Percentiles rank a stretch among this genome's conserved stretches.
phyloP scores from a whole-genome alignment of 2,888 invertebrate species.

The Oxycera nigricornis region DNA sequence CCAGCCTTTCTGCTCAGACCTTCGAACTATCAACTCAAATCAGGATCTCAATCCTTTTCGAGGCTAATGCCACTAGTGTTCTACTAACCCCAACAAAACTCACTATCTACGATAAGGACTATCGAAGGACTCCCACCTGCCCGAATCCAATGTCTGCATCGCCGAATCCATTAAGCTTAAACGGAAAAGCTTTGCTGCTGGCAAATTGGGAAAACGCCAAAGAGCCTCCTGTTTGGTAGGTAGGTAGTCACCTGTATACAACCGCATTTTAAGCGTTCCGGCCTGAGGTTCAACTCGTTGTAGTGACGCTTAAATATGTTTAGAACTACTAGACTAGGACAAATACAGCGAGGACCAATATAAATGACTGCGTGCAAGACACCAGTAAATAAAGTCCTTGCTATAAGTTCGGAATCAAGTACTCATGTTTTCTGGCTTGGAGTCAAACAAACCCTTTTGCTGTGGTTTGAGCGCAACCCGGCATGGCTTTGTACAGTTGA shows the following conservation, averaged over 20 bases:
- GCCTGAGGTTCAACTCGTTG: neutral
- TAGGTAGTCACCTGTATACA: constrained; percentile 9
- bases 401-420: neutral
- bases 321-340: constrained; percentile 13
- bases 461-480: neutral
- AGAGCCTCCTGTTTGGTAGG: constrained; percentile 20
- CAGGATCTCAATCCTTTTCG: neutral
- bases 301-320: constrained; percentile 5
- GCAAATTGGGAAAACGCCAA: constrained; percentile 23
- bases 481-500: neutral
- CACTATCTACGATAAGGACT: too few relatives aligned
- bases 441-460: neutral
- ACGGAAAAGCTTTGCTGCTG: constrained; percentile 1
- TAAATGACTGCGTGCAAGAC: constrained; percentile 30
- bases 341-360: constrained; percentile 2
- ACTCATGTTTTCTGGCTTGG: neutral
- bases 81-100: neutral
- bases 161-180: neutral
- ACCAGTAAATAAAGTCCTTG: constrained; percentile 20
- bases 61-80: neutral
- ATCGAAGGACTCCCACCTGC: too few relatives aligned
- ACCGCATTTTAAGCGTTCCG: constrained; percentile 19
- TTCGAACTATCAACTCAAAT: too few relatives aligned
- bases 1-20: too few relatives aligned
- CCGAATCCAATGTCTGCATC: neutral